These are phyloP conservation scores for Anagyrus pseudococci DNA, from an alignment of 2,888 invertebrate genomes.

Conservation along the genomic window DNA sequence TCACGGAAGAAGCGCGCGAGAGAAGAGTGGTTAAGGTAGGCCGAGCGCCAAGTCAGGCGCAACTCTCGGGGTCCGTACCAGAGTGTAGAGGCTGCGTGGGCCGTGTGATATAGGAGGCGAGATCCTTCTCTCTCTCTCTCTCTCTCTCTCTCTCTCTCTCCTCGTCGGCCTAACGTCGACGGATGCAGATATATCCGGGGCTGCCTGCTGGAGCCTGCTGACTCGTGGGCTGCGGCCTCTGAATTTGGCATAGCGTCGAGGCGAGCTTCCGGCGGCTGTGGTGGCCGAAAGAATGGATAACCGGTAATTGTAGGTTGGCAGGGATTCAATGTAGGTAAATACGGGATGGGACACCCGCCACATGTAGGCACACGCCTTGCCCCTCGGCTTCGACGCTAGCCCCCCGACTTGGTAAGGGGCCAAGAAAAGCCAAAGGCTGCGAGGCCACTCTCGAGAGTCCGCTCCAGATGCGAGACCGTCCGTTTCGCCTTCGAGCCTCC, in stretches of 20 bases:
- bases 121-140: too few species aligned
- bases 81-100: too few species aligned
- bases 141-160: too few species aligned
- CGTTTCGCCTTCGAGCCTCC: too few species aligned
- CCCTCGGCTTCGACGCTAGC: not conserved
- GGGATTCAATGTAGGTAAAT: conserved; percentile 62
- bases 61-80: too few species aligned
- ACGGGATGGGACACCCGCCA: conserved; percentile 45
- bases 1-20: too few species aligned
- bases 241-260: conserved; percentile 51
- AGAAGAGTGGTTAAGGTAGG: too few species aligned
- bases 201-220: conserved; percentile 48
- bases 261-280: conserved; percentile 20
- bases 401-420: conserved; percentile 54
- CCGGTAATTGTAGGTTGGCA: conserved; percentile 62
- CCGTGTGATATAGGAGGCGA: too few species aligned
- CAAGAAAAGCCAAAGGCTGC: conserved; percentile 50
- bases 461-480: conserved; percentile 57
- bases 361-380: conserved; percentile 24
- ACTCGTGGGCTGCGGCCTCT: conserved; percentile 44
- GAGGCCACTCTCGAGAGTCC: conserved; percentile 32
- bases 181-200: conserved; percentile 31
- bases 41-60: too few species aligned
- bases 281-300: conserved; percentile 56
- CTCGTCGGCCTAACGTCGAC: too few species aligned